Evolutionary conservation across 2,888 invertebrate species (phyloP).

Genomic region (Leptinotarsa peninsularis): DNA sequence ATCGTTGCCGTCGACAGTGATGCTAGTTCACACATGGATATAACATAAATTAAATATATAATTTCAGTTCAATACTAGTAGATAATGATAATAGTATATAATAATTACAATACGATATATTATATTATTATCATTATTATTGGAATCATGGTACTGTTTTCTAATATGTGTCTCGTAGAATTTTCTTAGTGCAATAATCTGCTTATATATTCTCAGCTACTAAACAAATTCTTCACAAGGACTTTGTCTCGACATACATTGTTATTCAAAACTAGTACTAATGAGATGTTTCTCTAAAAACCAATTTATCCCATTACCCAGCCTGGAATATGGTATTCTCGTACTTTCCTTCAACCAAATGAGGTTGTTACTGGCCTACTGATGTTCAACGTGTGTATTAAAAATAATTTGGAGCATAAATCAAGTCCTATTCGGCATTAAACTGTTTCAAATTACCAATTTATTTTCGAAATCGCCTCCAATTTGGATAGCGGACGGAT

Average conservation of each 20-base stretch:
- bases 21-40: too few relatives aligned
- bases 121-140: too few relatives aligned
- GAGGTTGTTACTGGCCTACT: constrained; percentile 30
- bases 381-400: constrained; percentile 26
- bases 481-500: constrained; percentile 17
- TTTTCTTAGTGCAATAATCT: too few relatives aligned
- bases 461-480: constrained; percentile 25
- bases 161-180: too few relatives aligned
- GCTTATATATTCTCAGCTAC: too few relatives aligned
- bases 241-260: neutral
- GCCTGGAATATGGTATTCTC: constrained; percentile 20
- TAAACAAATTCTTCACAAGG: neutral
- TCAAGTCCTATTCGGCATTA: constrained; percentile 20
- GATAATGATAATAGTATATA: too few relatives aligned
- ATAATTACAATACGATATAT: too few relatives aligned
- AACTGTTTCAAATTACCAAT: constrained; percentile 26
- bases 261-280: constrained; percentile 6
- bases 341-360: constrained; percentile 22
- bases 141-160: too few relatives aligned
- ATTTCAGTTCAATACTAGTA: too few relatives aligned
- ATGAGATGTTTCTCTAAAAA: constrained; percentile 17
- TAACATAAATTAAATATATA: too few relatives aligned
- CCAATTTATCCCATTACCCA: constrained; percentile 2
- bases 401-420: constrained; percentile 28
- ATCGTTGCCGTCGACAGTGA: too few relatives aligned